Base-by-base conservation (phyloP, 2,797 vertebrate species). In the Gambusia yucatana region DNA sequence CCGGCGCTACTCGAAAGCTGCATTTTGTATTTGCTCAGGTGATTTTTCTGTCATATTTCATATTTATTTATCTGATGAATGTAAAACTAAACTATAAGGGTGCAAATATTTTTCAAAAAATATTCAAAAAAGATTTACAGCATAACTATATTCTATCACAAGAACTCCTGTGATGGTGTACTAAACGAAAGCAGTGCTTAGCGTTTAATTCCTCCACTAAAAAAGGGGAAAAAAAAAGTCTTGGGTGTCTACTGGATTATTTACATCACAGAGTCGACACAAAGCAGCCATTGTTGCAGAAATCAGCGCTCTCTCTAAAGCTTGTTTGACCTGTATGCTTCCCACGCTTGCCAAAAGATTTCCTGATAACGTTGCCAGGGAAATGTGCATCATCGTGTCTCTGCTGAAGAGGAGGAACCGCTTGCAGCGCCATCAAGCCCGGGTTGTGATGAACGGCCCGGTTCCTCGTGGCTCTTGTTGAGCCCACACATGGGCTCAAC, bases 221-320 rank as follows among this genome's bases (percentile, higher is more conserved):
- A 69, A 48, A 48, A 50, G 33, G 30, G 33, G 33, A 48, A 20
- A 48, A 7, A 83, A 76, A 48, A 7, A 85, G 90, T 86, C 85
- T 48, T 0, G 73, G 77, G 80, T 78, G 84, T 76, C 81, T 43
- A 2, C 43, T 57, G 84, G 82, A 89, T 91, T 86, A 87, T 80
- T 78, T 70, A 83, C 77, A 73, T 87, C 89, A 91, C 67, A 83
- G 79, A 83, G 70, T 28, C 78, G 79, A 82, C 72, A 91, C 65
- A 91, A 85, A 88, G 73, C 82, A 25, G 76, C 79, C 84, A 86
- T 91, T 91, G 92, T 92, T 92, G 52, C 48, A 67, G 73, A 61
- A 59, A 67, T 82, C 46, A 67, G 80, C 80, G 46, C 83, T 79
- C 84, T 87, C 61, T 87, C 65, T 76, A 72, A 33, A 63, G 87